Evolutionary conservation across 2,113 vertebrate species (phyloP).

Genomic region (Eulemur rufifrons): DNA sequence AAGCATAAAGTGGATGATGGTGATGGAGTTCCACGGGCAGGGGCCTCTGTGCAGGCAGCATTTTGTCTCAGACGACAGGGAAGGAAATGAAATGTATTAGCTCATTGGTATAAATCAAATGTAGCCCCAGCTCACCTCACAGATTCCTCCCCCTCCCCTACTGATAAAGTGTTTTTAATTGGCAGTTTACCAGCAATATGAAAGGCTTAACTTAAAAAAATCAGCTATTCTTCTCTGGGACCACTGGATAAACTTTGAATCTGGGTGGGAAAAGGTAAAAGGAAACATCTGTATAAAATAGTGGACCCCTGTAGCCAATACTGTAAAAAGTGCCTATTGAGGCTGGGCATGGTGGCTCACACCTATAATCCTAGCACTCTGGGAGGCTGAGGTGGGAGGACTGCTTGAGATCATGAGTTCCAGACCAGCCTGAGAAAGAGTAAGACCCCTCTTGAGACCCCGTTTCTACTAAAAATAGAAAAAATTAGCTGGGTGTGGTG

Average conservation of each 20-base stretch:
- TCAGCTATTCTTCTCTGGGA: neutral
- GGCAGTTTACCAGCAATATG: neutral
- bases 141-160: neutral
- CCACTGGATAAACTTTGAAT: neutral
- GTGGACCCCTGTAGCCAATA: neutral
- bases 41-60: neutral
- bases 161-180: neutral
- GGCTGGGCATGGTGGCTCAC: too few species aligned
- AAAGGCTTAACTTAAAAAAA: neutral
- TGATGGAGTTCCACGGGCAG: neutral
- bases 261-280: conserved; percentile 14
- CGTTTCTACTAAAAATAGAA: too few species aligned
- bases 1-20: neutral
- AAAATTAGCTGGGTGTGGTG: too few species aligned
- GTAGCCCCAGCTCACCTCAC: neutral
- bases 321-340: too few species aligned
- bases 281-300: neutral
- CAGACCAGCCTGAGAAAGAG: too few species aligned
- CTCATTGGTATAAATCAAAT: neutral
- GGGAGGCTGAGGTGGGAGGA: too few species aligned
- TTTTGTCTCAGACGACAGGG: neutral
- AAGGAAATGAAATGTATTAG: neutral
- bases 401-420: too few species aligned
- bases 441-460: too few species aligned
- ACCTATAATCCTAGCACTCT: too few species aligned